Percentiles rank a stretch among this genome's conserved stretches.
Conservation (phyloP, 23 tunicate species). For the Trididemnum nubilum region DNA sequence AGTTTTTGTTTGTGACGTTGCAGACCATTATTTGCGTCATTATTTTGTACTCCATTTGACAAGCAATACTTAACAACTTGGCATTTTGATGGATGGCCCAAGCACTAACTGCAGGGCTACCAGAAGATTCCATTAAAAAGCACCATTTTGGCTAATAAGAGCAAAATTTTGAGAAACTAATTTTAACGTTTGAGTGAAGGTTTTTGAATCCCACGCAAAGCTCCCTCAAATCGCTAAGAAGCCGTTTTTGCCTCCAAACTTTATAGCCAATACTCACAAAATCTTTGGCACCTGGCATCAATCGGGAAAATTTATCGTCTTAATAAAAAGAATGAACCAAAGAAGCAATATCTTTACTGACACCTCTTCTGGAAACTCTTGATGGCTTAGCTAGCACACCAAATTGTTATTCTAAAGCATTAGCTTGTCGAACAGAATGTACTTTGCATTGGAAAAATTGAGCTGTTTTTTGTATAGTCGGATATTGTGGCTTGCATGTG, state of each 20-base stretch:
- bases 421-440: slow-evolving; percentile 18
- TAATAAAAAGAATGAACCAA: slow-evolving; percentile 20
- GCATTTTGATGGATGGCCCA: slow-evolving; percentile 21
- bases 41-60: neutral
- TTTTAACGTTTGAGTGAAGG: neutral
- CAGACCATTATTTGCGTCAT: slow-evolving; percentile 7
- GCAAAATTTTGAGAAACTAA: slow-evolving; percentile 17
- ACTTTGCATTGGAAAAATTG: slow-evolving; percentile 21
- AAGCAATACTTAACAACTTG: neutral
- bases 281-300: slow-evolving; percentile 39
- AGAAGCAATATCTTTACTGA: neutral
- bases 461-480: slow-evolving; percentile 21
- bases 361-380: slow-evolving; percentile 8
- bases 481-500: slow-evolving; percentile 15
- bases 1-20: slow-evolving; percentile 6
- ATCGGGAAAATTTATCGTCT: slow-evolving; percentile 27
- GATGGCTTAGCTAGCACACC: slow-evolving; percentile 17
- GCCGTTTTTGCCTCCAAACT: slow-evolving; percentile 9
- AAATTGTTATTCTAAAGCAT: slow-evolving; percentile 1
- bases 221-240: slow-evolving; percentile 33
- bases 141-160: slow-evolving; percentile 1
- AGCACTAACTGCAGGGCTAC: slow-evolving; percentile 26
- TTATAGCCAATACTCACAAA: neutral
- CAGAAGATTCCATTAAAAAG: slow-evolving; percentile 14
- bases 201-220: slow-evolving; percentile 2